Percentiles rank a stretch among this genome's conserved stretches.
Conservation (phyloP, 1,140 invertebrate genomes). For the Anoplolepis gracilipes region DNA sequence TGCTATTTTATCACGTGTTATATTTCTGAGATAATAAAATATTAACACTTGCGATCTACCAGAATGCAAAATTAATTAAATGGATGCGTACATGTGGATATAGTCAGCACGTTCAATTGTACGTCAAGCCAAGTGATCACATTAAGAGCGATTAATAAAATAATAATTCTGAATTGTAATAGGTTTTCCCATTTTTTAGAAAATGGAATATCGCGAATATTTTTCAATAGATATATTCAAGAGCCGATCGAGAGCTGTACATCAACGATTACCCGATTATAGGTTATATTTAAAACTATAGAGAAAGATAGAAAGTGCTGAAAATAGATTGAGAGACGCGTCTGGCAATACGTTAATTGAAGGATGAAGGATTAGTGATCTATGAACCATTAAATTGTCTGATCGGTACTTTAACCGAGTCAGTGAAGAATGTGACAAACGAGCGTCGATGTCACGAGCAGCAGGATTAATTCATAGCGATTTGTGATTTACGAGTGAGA, state of each 20-base stretch:
- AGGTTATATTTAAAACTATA: conserved; percentile 25
- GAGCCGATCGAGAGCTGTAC: background rate
- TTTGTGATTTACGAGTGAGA: conserved; percentile 27
- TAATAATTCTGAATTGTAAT: background rate
- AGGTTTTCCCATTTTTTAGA: background rate
- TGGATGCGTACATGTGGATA: background rate
- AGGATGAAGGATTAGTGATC: conserved; percentile 47
- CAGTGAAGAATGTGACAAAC: conserved; percentile 38
- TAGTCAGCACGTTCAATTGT: conserved; percentile 3
- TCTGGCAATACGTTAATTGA: conserved; percentile 40
- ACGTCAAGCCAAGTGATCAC: conserved; percentile 8
- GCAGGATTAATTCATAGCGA: conserved; percentile 35
- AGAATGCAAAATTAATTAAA: conserved; percentile 23
- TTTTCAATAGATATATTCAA: background rate
- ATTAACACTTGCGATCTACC: background rate
- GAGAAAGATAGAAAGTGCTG: background rate
- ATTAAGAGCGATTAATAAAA: conserved; percentile 30
- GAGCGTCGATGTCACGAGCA: conserved; percentile 20
- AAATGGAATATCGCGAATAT: conserved; percentile 8
- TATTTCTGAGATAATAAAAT: conserved; percentile 1
- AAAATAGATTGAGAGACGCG: background rate
- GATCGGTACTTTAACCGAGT: conserved; percentile 45
- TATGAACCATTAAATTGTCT: conserved; percentile 44
- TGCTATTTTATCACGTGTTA: conserved; percentile 13
- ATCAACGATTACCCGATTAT: background rate